Evolutionary conservation across 1,140 invertebrate species (phyloP).

Genomic region (Cherax destructor): DNA sequence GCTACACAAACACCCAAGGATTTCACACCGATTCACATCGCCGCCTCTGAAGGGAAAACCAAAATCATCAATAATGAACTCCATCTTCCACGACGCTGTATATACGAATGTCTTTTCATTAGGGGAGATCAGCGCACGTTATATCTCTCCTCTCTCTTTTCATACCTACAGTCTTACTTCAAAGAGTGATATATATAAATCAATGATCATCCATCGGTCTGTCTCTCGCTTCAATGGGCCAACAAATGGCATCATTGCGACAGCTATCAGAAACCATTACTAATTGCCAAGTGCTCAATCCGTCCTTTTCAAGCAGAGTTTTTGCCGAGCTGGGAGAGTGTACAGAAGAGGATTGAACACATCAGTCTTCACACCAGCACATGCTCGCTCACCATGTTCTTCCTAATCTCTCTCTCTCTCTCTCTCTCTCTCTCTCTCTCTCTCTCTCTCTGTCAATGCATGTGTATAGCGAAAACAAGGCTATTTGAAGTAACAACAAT

Average conservation of each 20-base stretch:
- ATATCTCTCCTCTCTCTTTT: too few relatives aligned
- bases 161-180: too few relatives aligned
- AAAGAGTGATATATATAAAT: background rate
- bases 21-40: too few relatives aligned
- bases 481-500: too few relatives aligned
- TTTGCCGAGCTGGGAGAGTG: background rate
- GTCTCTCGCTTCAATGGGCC: background rate
- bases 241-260: constrained; percentile 3
- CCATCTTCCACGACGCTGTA: too few relatives aligned
- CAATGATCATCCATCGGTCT: background rate
- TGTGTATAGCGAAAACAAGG: too few relatives aligned
- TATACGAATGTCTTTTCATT: too few relatives aligned
- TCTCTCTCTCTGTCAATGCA: too few relatives aligned
- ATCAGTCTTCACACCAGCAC: background rate
- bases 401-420: background rate
- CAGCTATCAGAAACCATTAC: background rate
- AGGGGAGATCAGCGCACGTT: too few relatives aligned
- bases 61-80: too few relatives aligned
- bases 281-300: background rate
- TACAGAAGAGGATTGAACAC: background rate
- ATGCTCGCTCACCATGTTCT: background rate
- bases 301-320: background rate
- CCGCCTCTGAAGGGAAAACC: too few relatives aligned
- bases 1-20: too few relatives aligned
- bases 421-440: background rate